These are phyloP conservation scores for Dendroctonus valens DNA, from an alignment of 1,140 invertebrate species.

Conservation along the genomic window DNA sequence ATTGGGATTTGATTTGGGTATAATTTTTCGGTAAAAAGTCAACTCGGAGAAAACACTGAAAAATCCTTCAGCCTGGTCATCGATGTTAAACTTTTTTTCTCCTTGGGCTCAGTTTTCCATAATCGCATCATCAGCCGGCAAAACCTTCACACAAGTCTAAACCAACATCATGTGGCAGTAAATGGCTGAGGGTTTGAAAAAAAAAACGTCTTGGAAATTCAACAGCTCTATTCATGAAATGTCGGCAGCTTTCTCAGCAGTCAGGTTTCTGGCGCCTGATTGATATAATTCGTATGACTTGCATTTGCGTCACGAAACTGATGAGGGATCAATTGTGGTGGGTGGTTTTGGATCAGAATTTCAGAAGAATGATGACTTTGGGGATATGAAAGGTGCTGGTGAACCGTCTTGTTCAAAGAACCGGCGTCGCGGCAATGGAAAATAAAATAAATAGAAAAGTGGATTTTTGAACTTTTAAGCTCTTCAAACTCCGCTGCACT, in stretches of 20 bases:
- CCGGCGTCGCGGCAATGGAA: no score
- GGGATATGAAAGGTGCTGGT: no score
- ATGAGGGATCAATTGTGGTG: constrained; percentile 25
- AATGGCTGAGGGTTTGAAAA: constrained; percentile 11
- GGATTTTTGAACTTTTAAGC: no score
- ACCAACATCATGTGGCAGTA: constrained; percentile 24
- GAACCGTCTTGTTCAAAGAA: no score
- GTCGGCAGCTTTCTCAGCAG: constrained; percentile 6
- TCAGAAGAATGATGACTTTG: background rate
- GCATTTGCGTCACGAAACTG: constrained; percentile 7
- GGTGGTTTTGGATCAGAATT: constrained; percentile 11
- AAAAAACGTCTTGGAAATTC: constrained; percentile 17
- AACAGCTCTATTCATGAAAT: constrained; percentile 16
- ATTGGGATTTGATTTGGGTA: no score
- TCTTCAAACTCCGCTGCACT: no score
- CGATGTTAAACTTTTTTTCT: no score
- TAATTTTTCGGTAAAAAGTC: no score
- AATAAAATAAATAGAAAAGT: no score
- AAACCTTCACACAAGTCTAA: constrained; percentile 18
- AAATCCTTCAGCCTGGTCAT: no score
- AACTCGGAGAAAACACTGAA: no score
- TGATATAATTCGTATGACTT: constrained; percentile 28
- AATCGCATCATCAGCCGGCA: constrained; percentile 22
- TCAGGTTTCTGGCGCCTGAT: constrained; percentile 19
- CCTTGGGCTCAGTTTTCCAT: background rate